Evolutionary conservation across 2,797 vertebrate species (phyloP), one percentile per base, ranked within the genome.

Genomic region (Crenuchus spilurus): DNA sequence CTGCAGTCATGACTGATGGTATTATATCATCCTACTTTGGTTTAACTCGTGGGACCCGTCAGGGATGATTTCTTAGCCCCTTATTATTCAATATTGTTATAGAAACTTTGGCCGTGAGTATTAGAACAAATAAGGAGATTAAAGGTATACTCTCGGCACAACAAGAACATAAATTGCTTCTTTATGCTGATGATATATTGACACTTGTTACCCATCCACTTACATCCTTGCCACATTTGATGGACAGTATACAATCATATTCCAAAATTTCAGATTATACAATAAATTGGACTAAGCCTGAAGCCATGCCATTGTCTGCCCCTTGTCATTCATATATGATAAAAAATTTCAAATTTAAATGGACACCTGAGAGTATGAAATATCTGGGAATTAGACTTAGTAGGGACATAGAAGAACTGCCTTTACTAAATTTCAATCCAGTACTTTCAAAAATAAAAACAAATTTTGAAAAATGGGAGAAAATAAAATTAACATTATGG

Each of bases 401-500:
- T 4, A 8, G 28, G 22, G 51, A 42, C 26, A 14, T 69, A n/a
- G 14, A 55, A n/a, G 49, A 69, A 9, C 39, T 44, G 18, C 51
- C 9, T 9, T 37, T 14, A 9, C 18, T 57, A 11, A 69, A 51
- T 52, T 20, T 48, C n/a, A 46, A n/a, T n/a, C n/a, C 44, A 31
- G 6, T 7, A 9, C n/a, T 52, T 6, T 31, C 10, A 39, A 14
- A 42, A 18, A n/a, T 20, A 4, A 28, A 44, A 11, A 18, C 18
- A 8, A 33, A 65, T 55, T n/a, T 66, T 9, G 49, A 74, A 8
- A 74, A 74, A 46, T 74, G 33, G 24, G 35, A 41, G 11, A 16
- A 51, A 11, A 6, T 73, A 1, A 63, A 52, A 16, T 33, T 58
- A 6, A 55, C 39, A 24, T 10, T 67, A 4, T 74, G 62, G 39